Evolutionary conservation across 2,888 invertebrate genomes (phyloP).

Genomic region (Tetranychus truncatus): DNA sequence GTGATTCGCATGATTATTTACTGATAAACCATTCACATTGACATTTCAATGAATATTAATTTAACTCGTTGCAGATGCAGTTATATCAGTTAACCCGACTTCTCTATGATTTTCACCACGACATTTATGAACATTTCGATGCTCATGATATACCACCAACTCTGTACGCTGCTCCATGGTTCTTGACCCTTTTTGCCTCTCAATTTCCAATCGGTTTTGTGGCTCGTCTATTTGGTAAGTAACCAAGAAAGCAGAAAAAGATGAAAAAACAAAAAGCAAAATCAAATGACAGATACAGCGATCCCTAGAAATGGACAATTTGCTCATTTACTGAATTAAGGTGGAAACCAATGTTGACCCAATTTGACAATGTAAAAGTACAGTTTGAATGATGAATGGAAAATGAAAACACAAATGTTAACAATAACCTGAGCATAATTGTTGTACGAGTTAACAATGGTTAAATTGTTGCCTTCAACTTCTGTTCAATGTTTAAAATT

Average conservation of each 20-base stretch:
- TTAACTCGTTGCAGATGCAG: conserved; percentile 37
- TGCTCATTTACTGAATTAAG: neutral
- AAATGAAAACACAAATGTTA: too few species aligned
- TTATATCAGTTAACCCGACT: conserved; percentile 81
- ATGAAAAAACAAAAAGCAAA: neutral
- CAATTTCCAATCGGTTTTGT: conserved; percentile 92
- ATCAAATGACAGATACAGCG: neutral
- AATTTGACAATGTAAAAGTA: too few species aligned
- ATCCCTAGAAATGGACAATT: neutral
- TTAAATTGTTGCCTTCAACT: too few species aligned
- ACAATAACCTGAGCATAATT: too few species aligned
- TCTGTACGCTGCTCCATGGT: conserved; percentile 89
- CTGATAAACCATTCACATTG: too few species aligned
- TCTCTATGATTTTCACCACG: conserved; percentile 53
- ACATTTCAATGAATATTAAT: too few species aligned
- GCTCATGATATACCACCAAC: conserved; percentile 74
- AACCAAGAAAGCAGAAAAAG: neutral
- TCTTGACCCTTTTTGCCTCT: conserved; percentile 82
- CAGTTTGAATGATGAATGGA: too few species aligned
- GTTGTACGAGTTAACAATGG: too few species aligned
- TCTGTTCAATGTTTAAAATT: too few species aligned
- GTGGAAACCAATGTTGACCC: too few species aligned
- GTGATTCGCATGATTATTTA: too few species aligned
- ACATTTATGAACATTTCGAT: conserved; percentile 62
- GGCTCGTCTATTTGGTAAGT: conserved; percentile 66